A percentile compares a stretch with the other conserved stretches of the same genome.
These are phyloP conservation scores for Coccyzus lansbergi DNA, from an alignment of 2,797 vertebrate genomes.

Conservation along the genomic window DNA sequence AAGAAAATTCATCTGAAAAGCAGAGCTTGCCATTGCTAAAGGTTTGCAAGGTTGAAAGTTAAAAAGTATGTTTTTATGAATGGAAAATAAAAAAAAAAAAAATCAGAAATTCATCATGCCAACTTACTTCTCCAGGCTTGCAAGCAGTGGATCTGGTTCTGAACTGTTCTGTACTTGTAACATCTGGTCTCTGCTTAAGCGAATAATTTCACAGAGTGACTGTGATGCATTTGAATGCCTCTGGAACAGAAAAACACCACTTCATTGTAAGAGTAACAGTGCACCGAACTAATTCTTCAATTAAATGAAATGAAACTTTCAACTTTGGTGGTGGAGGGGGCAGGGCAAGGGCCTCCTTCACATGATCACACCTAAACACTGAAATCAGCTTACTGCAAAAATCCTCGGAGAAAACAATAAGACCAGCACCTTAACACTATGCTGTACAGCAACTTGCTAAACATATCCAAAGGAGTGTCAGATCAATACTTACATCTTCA, in stretches of 20 bases:
- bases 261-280: neutral
- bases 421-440: neutral
- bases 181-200: conserved; percentile 99
- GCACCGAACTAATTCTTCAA: neutral
- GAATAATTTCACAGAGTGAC: conserved; percentile 98
- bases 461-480: neutral
- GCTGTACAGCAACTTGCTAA: neutral
- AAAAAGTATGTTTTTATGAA: neutral
- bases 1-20: neutral
- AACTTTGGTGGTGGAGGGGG: no score
- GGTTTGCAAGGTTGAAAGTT: neutral
- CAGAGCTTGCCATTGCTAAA: neutral
- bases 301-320: neutral
- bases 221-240: conserved; percentile 98
- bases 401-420: neutral
- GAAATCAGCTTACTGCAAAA: neutral
- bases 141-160: conserved; percentile 94
- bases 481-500: conserved; percentile 91
- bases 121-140: conserved; percentile 95
- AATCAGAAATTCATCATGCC: neutral
- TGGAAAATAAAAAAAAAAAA: neutral
- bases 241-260: conserved; percentile 72
- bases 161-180: conserved; percentile 95
- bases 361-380: neutral
- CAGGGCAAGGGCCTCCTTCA: neutral